Base-by-base conservation (phyloP, 1,140 invertebrate genomes). In the Drosophila azteca region DNA sequence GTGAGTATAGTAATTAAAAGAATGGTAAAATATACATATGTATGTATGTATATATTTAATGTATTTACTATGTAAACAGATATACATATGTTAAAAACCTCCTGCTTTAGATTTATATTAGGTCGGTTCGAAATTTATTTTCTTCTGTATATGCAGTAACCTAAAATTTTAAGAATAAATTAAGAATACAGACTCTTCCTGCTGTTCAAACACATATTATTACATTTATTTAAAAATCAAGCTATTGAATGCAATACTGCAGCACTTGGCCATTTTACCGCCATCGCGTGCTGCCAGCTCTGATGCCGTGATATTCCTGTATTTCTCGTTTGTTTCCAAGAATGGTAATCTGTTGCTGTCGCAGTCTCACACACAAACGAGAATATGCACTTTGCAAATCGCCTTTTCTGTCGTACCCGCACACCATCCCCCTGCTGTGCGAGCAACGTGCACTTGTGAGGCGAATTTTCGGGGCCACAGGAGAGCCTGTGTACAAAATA, bases 401-500 rank as follows among this genome's bases (percentile, higher is more conserved):
- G 35, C 35, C 35, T 39, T 39, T 39, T 11, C 9, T 39, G 11
- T 39, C 9, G 35, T 39, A 39, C 62, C 66, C 15, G 6, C 5
- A 6, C 24, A 53, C 48, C 15, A 15, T 31, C 41, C 61, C 52
- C 71, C 71, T 53, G 71, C 70, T 71, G 70, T 35, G 70, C 52
- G 50, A 31, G 41, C 49, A 49, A 45, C 54, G 20, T 46, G 22
- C 61, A 48, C 61, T 68, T 68, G 65, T 66, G 15, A 15, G 60
- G 39, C 44, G 11, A 39, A 65, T 51, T 62, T 62, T 44, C 51
- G 15, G 31, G 64, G 44, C 61, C 71, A 13, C 35, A 39, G 35
- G 35, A 39, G n/a, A 49, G 61, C 59, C 67, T 90, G 88, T 90
- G 65, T 90, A 87, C 88, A 90, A 90, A 90, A 87, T 84, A 73